Conservation (phyloP, 35 echinoderm and acorn worm genomes). For the Acanthaster planci region DNA sequence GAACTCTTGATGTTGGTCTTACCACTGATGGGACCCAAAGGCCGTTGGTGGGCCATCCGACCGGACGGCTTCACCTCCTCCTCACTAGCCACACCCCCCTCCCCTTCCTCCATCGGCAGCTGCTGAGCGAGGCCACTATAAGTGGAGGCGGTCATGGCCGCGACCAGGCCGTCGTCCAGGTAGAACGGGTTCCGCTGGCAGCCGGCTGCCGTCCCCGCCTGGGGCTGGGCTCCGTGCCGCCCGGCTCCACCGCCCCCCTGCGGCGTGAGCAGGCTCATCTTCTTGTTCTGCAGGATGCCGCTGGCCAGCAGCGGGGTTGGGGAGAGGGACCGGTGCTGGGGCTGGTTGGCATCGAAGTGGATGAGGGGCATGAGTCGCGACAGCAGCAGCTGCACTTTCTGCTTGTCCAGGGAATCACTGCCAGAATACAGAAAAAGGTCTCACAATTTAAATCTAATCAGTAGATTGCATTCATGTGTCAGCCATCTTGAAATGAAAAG, state of each 20-base stretch:
- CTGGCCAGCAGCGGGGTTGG: slow-evolving; percentile 60
- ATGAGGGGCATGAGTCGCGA: slow-evolving; percentile 72
- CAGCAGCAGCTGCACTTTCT: slow-evolving; percentile 74
- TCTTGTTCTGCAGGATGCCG: slow-evolving; percentile 78
- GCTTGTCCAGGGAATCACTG: slow-evolving; percentile 85
- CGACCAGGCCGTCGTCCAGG: slow-evolving; percentile 55
- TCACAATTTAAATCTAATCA: too few relatives aligned
- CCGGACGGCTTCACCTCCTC: background rate
- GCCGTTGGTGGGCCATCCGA: slow-evolving; percentile 34
- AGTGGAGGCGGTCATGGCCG: slow-evolving; percentile 45
- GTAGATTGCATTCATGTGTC: too few relatives aligned
- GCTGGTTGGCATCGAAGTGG: slow-evolving; percentile 52
- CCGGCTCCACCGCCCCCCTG: slow-evolving; percentile 8
- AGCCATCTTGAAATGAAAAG: background rate
- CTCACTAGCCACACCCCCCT: background rate
- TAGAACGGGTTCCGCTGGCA: slow-evolving; percentile 25
- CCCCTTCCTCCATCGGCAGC: background rate
- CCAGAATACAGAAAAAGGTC: background rate
- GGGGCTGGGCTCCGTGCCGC: background rate
- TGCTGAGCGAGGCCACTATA: slow-evolving; percentile 24
- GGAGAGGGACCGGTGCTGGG: background rate
- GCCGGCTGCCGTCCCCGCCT: background rate
- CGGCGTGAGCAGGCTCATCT: slow-evolving; percentile 65
- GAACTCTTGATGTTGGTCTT: background rate
- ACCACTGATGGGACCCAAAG: slow-evolving; percentile 58